A percentile compares a stretch with the other conserved stretches of the same genome.
Evolutionary conservation across 64 coral and sea anemone genomes (phyloP).

Genomic region (Dendronephthya gigantea): DNA sequence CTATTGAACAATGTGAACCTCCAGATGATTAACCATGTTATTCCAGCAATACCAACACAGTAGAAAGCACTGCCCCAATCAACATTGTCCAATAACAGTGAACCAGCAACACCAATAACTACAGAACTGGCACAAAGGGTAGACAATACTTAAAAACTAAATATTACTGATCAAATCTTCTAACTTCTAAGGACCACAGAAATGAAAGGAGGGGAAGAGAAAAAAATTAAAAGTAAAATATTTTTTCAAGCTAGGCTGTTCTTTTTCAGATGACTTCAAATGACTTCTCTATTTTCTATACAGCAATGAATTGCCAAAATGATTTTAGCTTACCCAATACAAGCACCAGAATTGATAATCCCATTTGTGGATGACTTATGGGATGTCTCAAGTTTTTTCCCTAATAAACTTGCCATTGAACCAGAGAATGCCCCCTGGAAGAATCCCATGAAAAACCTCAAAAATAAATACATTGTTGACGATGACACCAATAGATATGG

Average conservation of each 20-base stretch:
- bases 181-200: too few species aligned
- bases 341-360: constrained; percentile 11
- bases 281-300: too few species aligned
- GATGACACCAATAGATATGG: neutral
- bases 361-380: constrained; percentile 4
- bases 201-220: too few species aligned
- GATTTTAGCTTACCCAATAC: neutral
- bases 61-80: constrained; percentile 1
- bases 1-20: neutral
- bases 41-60: neutral
- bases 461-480: neutral
- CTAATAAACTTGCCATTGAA: neutral
- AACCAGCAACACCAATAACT: neutral
- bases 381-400: neutral
- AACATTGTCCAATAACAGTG: neutral
- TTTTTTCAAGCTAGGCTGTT: too few species aligned
- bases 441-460: neutral
- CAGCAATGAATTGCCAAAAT: too few species aligned
- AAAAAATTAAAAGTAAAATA: too few species aligned
- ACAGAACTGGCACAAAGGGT: neutral
- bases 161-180: neutral
- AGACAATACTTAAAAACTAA: neutral
- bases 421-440: neutral
- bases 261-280: too few species aligned
- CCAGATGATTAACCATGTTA: neutral